Conservation (phyloP, 1,140 invertebrate genomes). For the Pomacea maculata region DNA sequence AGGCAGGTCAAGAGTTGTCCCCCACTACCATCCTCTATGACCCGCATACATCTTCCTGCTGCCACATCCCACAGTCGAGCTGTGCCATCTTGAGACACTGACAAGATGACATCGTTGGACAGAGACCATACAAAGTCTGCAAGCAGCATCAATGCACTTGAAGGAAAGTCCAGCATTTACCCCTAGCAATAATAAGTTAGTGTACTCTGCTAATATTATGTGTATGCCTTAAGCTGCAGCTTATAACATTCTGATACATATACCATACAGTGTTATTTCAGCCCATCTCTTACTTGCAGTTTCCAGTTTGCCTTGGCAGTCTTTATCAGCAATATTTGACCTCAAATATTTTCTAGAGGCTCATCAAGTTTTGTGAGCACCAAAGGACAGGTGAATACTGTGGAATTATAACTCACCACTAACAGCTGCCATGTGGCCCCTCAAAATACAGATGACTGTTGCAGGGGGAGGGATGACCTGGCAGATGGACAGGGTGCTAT, state of each 20-base stretch:
- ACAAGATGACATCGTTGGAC: conserved; percentile 85
- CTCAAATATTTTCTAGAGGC: background rate
- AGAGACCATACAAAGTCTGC: conserved; percentile 84
- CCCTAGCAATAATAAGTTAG: background rate
- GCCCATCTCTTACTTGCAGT: background rate
- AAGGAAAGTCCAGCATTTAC: background rate
- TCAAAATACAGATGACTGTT: conserved; percentile 76
- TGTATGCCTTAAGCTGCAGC: too few species aligned
- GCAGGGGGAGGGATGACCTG: conserved; percentile 77
- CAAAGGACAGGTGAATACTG: background rate
- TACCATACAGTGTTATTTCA: background rate
- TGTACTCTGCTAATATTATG: too few species aligned
- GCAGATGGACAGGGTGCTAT: conserved; percentile 84
- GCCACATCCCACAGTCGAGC: conserved; percentile 79
- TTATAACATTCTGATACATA: background rate
- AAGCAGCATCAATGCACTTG: background rate
- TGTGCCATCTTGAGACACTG: conserved; percentile 79
- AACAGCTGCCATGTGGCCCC: conserved; percentile 79
- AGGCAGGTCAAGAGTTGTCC: conserved; percentile 77
- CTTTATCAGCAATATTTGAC: background rate
- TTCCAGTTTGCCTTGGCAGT: background rate
- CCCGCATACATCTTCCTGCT: conserved; percentile 72
- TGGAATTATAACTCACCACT: conserved; percentile 69
- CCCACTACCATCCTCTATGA: conserved; percentile 48
- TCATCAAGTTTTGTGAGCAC: background rate